Conservation (phyloP, 2,888 invertebrate genomes). For the Dione vanillae region DNA sequence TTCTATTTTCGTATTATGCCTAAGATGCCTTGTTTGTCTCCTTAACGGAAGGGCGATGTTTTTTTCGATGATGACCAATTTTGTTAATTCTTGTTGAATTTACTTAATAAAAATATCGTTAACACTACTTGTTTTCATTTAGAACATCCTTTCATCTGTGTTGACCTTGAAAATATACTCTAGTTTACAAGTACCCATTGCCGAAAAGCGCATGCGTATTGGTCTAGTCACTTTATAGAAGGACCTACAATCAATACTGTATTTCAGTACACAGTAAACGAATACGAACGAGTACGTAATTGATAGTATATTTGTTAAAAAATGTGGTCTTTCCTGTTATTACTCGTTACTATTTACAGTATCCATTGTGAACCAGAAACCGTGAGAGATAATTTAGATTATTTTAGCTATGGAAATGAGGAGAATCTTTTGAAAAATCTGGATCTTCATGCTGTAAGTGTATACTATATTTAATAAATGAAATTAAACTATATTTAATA, state of each 20-base stretch:
- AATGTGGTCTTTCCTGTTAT: constrained; percentile 66
- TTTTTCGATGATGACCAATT: constrained; percentile 57
- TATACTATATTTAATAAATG: constrained; percentile 1
- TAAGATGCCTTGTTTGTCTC: constrained; percentile 56
- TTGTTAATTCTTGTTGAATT: constrained; percentile 61
- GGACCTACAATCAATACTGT: constrained; percentile 69
- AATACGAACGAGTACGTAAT: constrained; percentile 60
- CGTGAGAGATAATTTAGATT: constrained; percentile 76
- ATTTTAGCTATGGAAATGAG: constrained; percentile 74
- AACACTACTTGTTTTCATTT: constrained; percentile 54
- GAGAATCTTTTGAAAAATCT: constrained; percentile 73
- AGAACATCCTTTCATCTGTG: constrained; percentile 48
- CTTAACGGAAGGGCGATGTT: constrained; percentile 40
- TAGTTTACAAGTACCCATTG: constrained; percentile 46
- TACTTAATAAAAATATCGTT: constrained; percentile 67
- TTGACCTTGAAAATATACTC: constrained; percentile 47
- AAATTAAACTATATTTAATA: too few relatives aligned
- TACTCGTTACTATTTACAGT: constrained; percentile 57
- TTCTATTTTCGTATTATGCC: constrained; percentile 75
- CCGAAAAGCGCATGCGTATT: constrained; percentile 70
- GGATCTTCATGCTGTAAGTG: constrained; percentile 73
- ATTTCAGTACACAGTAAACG: constrained; percentile 56
- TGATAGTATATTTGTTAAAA: constrained; percentile 55
- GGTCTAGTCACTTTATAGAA: constrained; percentile 42
- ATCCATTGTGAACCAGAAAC: constrained; percentile 76